Evolutionary conservation across 2,888 invertebrate genomes (phyloP).

Genomic region (Synergus itoensis): DNA sequence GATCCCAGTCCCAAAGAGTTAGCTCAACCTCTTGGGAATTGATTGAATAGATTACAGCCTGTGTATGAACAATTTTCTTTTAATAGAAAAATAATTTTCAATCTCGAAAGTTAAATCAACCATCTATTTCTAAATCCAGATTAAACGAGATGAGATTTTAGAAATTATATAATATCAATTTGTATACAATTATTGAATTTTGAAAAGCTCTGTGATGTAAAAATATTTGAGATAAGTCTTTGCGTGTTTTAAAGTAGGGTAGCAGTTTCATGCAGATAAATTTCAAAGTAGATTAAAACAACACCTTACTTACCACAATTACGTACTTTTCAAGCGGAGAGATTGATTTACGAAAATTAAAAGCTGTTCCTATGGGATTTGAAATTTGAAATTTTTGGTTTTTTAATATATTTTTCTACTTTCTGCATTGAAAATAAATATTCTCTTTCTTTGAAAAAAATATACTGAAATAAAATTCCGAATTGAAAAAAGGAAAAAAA

Average conservation of each 20-base stretch:
- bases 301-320: background rate
- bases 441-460: background rate
- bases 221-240: background rate
- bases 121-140: background rate
- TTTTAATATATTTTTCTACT: background rate
- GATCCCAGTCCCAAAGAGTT: constrained; percentile 92
- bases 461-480: background rate
- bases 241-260: background rate
- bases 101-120: background rate
- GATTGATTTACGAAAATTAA: background rate
- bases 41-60: constrained; percentile 88
- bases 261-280: constrained; percentile 6
- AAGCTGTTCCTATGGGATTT: background rate
- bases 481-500: background rate
- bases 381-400: background rate
- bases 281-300: background rate
- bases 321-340: constrained; percentile 8
- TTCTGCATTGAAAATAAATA: background rate
- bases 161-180: background rate
- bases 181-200: background rate
- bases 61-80: constrained; percentile 59
- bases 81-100: background rate
- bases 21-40: constrained; percentile 87
- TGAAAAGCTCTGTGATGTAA: background rate
- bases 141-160: background rate